Base-by-base conservation (phyloP, 1,140 invertebrate species). In the Whitmania pigra region DNA sequence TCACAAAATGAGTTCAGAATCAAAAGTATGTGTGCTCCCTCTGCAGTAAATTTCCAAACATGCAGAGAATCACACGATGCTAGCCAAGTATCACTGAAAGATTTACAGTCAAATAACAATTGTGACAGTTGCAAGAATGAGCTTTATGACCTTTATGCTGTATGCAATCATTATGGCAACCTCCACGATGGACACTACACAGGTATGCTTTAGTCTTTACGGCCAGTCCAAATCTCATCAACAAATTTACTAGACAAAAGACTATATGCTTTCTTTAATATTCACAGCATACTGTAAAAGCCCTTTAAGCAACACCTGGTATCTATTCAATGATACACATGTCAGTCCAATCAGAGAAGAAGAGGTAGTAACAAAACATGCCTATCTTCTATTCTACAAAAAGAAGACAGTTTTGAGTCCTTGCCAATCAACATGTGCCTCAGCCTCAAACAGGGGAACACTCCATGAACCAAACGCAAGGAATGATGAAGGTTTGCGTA, bases 121-220 rank as follows among this genome's bases (percentile, higher is more conserved):
- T 49, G 43, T 49, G 67, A 53, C 15, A 53, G 18, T 27, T 27
- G 3, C 40, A 54, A 57, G 18, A 69, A 74, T 54, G 72, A 60
- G 67, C 69, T 63, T 6, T 97, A 95, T 80, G 93, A 96, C 80
- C 83, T 97, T 4, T 94, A 94, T 80, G 93, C 90, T 17, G 91
- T 97, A 1, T 95, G 92, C 78, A 97, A 97, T 84, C 94, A 97
- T 81, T 91, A 94, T 78, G 92, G 92, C 1, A 90, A 89, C 75
- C 83, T 85, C 82, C 79, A 92, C 78, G 92, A 92, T 2, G 94
- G 94, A 0, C 94, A 97, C 82, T 97, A 97, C 78, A 97, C 93
- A 76, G 87, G 87, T 87, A 78, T 77, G 73, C 66, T 40, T 57
- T 9, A n/a, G 2, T 25, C 9, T 25, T 57, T 57, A n/a, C 57